These are phyloP conservation scores for Scrobipalpa atriplicella DNA, from an alignment of 2,888 invertebrate species.

Conservation along the genomic window DNA sequence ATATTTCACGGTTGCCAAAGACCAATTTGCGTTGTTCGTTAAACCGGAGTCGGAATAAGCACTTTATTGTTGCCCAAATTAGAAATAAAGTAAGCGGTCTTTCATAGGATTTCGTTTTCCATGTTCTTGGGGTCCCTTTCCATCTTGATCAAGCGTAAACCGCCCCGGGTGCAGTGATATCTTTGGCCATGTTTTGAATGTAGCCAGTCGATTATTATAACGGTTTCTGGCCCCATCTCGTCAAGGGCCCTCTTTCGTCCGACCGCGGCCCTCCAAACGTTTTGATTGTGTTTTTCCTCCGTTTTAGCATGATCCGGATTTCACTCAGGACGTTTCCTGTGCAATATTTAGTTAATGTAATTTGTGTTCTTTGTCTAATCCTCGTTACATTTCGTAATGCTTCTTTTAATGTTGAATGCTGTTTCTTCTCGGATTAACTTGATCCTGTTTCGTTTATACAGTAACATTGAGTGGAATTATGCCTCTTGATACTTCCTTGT, in stretches of 20 bases:
- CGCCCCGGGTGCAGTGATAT: not conserved
- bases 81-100: slow-evolving; percentile 11
- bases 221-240: slow-evolving; percentile 35
- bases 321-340: not conserved
- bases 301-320: not conserved
- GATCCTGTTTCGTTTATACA: not conserved
- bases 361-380: slow-evolving; percentile 18
- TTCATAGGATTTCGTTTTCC: slow-evolving; percentile 6
- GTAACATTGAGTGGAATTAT: not conserved
- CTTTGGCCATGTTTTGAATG: not conserved
- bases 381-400: slow-evolving; percentile 2
- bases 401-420: not conserved
- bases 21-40: slow-evolving; percentile 55
- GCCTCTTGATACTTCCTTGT: not conserved
- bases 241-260: slow-evolving; percentile 36
- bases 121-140: not conserved
- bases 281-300: slow-evolving; percentile 26
- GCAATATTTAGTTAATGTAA: not conserved
- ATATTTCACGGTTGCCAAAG: slow-evolving; percentile 59
- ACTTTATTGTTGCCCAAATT: slow-evolving; percentile 25
- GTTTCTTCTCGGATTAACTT: not conserved
- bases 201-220: slow-evolving; percentile 35
- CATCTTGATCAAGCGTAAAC: not conserved
- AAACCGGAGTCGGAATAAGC: slow-evolving; percentile 35
- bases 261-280: slow-evolving; percentile 38